Evolutionary conservation across 2,797 vertebrate species (phyloP), one percentile per base, ranked within the genome.

Genomic region (Austrolebias charrua): DNA sequence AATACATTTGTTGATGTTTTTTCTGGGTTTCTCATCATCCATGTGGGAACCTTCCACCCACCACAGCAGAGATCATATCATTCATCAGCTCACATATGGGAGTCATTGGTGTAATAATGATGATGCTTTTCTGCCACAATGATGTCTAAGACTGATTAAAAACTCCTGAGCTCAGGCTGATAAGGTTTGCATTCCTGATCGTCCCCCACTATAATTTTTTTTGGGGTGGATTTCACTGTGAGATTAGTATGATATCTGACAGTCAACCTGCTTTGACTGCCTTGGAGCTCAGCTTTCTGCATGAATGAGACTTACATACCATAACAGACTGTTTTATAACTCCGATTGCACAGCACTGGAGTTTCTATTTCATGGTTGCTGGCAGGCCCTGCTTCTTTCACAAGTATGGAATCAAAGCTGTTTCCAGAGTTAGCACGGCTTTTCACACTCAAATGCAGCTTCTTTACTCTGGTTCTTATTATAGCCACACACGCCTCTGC

Each of bases 341-440:
- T 76, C 38, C 75, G 63, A 61, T 56, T 71, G 80, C 76, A 71
- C 71, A 75, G 78, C 69, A 69, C 48, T 60, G 78, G 77, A 69
- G 67, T 86, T 40, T 86, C 60, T 81, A 83, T 90, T 92, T 90
- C 85, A 90, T 77, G 73, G 82, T 60, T 54, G 55, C 85, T 86
- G 85, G 86, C 66, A 76, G 69, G 77, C 69, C 60, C 40, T 20
- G 16, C 58, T 76, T 75, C 62, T 66, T 67, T 81, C 76, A 88
- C 73, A 82, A 80, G 82, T 82, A 61, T 52, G 69, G 74, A 81
- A 82, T 83, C 81, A 80, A 73, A 61, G 62, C 80, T 63, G 68
- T 80, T 80, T 81, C 71, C 71, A 73, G 71, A 78, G 69, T 79
- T 70, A 63, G 69, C 50, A 60, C 66, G 77, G 76, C 64, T 83